Base-by-base conservation (phyloP, 2,797 vertebrate species). In the Catostomus latipinnis region DNA sequence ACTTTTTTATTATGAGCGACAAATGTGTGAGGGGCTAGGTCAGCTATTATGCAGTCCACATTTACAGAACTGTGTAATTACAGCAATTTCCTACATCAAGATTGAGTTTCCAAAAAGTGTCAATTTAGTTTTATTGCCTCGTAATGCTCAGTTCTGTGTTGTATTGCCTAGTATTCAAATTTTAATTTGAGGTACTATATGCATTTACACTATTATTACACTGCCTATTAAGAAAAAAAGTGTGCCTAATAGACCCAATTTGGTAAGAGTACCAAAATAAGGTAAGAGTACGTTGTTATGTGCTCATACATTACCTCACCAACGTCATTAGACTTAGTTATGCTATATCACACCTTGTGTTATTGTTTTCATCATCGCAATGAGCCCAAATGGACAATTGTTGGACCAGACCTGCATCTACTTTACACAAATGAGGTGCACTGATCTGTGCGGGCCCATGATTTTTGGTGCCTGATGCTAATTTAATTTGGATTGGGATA, bases 51-150 rank as follows among this genome's bases (percentile, higher is more conserved):
- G 62, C 56, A 61, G 43, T 69, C 18, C 75, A 62, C 46, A 66
- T 83, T 75, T 76, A 58, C 73, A 54, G 49, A 67, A 71, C 68
- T 70, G 57, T 61, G 69, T 86, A 86, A 90, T 91, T 87, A 88
- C 69, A 77, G 71, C 86, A 88, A 85, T 88, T 90, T 87, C 52
- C 72, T 77, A 82, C 56, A 48, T 82, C 71, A 81, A 82, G 81
- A 83, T 78, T 87, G 84, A 87, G 83, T 88, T 87, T 90, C 87
- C 86, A 84, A 85, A 84, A 87, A 83, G 81, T 87, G 88, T 87
- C 73, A 66, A 81, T 88, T 90, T 82, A 72, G 61, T 88, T 88
- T 89, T 88, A 88, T 80, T 81, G 71, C 83, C 81, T 62, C 71
- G 54, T 58, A 82, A 83, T 52, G 16, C 69, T 84, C 71, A 81